Evolutionary conservation across 2,797 vertebrate species (phyloP).

Genomic region (Rhynchotus rufescens): DNA sequence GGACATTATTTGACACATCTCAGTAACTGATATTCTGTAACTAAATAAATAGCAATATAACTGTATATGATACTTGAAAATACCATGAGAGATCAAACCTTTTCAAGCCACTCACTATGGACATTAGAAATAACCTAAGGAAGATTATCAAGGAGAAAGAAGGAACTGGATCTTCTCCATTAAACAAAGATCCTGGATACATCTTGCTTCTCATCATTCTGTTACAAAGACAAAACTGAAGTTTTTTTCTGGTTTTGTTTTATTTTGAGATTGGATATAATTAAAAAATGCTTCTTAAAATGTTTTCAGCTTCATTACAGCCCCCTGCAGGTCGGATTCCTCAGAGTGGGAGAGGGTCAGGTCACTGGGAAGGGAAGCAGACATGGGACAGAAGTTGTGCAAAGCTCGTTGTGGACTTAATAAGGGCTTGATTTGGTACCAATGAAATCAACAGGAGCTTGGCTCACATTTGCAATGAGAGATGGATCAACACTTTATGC

Average conservation of each 20-base stretch:
- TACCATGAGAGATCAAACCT: not conserved
- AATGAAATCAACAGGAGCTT: constrained; percentile 51
- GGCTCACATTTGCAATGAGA: constrained; percentile 44
- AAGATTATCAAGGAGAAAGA: not conserved
- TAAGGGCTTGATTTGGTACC: constrained; percentile 50
- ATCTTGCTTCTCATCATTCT: not conserved
- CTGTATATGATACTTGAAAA: not conserved
- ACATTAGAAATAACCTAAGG: not conserved
- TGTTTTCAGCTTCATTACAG: not conserved
- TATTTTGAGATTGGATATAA: not conserved
- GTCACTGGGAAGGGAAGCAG: not conserved
- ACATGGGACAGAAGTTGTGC: constrained; percentile 5
- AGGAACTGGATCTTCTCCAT: not conserved
- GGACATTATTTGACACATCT: not conserved
- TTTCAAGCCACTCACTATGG: not conserved
- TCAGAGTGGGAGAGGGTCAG: not conserved
- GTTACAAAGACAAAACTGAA: not conserved
- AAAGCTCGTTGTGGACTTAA: constrained; percentile 32
- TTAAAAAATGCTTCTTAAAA: not conserved
- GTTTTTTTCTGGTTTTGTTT: not conserved
- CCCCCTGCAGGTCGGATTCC: not conserved
- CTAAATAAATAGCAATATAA: not conserved
- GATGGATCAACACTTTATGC: constrained; percentile 34
- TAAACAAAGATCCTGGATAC: not conserved
- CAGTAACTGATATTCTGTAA: not conserved